These are phyloP conservation scores for Trachelus tabidus DNA, from an alignment of 2,888 invertebrate species.

Conservation along the genomic window DNA sequence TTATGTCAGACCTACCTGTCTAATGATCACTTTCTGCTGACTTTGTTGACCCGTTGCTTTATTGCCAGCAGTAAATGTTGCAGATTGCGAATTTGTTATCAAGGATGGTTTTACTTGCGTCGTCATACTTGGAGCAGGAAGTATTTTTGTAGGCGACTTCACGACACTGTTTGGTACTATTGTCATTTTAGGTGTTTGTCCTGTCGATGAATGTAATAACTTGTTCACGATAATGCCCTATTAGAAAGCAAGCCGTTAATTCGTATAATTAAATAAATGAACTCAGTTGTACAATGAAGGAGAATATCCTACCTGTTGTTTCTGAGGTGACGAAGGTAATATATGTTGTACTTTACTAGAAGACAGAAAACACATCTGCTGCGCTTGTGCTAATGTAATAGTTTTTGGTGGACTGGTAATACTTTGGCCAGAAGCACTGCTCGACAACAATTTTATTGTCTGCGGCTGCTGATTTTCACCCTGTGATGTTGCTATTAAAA, in stretches of 20 bases:
- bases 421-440: constrained; percentile 44
- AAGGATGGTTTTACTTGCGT: constrained; percentile 51
- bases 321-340: constrained; percentile 58
- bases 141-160: constrained; percentile 79
- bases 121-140: constrained; percentile 70
- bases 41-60: constrained; percentile 58
- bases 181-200: constrained; percentile 61
- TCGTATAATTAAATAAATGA: constrained; percentile 39
- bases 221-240: constrained; percentile 68
- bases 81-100: constrained; percentile 49
- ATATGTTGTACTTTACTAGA: constrained; percentile 68
- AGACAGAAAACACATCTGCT: constrained; percentile 72
- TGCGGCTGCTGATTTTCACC: constrained; percentile 52
- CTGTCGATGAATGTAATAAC: constrained; percentile 60
- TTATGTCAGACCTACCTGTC: constrained; percentile 56
- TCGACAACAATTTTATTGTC: constrained; percentile 60
- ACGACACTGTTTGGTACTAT: constrained; percentile 64
- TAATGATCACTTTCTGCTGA: constrained; percentile 70
- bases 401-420: constrained; percentile 70
- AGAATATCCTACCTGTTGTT: constrained; percentile 44
- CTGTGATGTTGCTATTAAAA: constrained; percentile 59
- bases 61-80: constrained; percentile 44
- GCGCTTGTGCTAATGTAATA: constrained; percentile 74
- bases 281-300: constrained; percentile 34
- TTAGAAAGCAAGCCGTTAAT: background rate